phyloP scores from a whole-genome alignment of 2,888 invertebrate genomes.

The Synergus japonicus region DNA sequence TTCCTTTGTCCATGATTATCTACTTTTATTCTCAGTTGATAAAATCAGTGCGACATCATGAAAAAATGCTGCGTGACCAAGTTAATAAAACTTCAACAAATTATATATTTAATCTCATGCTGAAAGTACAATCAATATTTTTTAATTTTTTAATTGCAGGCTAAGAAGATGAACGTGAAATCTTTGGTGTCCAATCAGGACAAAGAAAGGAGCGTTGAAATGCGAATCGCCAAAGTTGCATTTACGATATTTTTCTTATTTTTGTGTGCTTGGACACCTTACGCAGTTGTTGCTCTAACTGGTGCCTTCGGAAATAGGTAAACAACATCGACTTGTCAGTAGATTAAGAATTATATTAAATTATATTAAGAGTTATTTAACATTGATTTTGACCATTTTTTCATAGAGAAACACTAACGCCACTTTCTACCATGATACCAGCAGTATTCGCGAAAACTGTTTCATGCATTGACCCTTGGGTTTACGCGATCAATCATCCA shows the following conservation, averaged over 20 bases:
- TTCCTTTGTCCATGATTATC: conserved; percentile 88
- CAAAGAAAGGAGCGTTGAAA: conserved; percentile 87
- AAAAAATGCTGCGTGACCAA: conserved; percentile 87
- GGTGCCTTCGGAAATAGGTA: conserved; percentile 88
- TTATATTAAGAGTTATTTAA: not conserved
- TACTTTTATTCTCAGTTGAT: conserved; percentile 93
- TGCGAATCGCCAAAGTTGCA: conserved; percentile 92
- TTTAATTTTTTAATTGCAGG: conserved; percentile 76
- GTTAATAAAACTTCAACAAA: conserved; percentile 67
- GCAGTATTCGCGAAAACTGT: conserved; percentile 92
- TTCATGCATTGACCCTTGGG: conserved; percentile 94
- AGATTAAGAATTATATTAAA: not conserved
- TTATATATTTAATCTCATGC: not conserved
- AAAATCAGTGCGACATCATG: conserved; percentile 91
- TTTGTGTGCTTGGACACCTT: conserved; percentile 94
- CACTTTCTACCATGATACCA: conserved; percentile 87
- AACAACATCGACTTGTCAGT: not conserved
- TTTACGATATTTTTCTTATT: conserved; percentile 92
- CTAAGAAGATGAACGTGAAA: conserved; percentile 95
- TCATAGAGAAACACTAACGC: conserved; percentile 77
- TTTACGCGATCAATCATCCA: conserved; percentile 94
- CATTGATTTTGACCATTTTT: conserved; percentile 1
- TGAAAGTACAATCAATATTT: not conserved
- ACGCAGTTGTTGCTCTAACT: conserved; percentile 89
- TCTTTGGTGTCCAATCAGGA: conserved; percentile 87